Evolutionary conservation across 2,113 vertebrate species (phyloP), one percentile per base, ranked within the genome.

Genomic region (Scalopus aquaticus): DNA sequence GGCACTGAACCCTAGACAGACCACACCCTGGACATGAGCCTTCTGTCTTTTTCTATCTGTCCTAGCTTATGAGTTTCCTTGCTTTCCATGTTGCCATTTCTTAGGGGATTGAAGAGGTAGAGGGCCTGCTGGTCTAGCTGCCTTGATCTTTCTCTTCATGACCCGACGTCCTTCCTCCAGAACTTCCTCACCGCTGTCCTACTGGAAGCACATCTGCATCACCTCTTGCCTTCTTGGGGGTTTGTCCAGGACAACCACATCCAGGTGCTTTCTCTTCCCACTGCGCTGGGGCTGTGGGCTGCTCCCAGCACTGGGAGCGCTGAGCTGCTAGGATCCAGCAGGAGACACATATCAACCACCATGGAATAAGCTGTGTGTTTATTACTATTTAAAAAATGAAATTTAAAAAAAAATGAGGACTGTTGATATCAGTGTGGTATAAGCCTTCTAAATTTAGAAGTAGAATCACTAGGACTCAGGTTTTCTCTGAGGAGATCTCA

Each of bases 391-490:
- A 22, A 30, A 19, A 58, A 60, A 13, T 42, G 2, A 13, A 44
- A 22, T 1, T 13, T 35, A 39, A 6, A 30, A 56, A 17, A 56
- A 56, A 69, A 56, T 28, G 72, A 91, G 62, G 17, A 32, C 51
- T 49, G 3, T 19, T 51, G n/a, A 51, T 70, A 44, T 1, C 73
- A 37, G 72, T 22, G 32, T 67, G 32, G 22, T 54, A n/a, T n/a
- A 85, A 90, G 44, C n/a, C 22, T 32, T 70, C 83, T 54, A 70
- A 80, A 76, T 76, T 64, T 51, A 85, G 54, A 94, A 85, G 54
- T 17, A 72, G 69, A 83, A 80, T 77, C 67, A 19, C 30, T 74
- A n/a, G 73, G 67, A 65, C 24, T 77, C 12, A n/a, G 56, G 51
- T 44, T 92, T 94, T 54, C 56, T 62, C 24, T 78, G 22, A 90